Conservation (phyloP, 1,140 invertebrate species). For the Trichogramma pretiosum region DNA sequence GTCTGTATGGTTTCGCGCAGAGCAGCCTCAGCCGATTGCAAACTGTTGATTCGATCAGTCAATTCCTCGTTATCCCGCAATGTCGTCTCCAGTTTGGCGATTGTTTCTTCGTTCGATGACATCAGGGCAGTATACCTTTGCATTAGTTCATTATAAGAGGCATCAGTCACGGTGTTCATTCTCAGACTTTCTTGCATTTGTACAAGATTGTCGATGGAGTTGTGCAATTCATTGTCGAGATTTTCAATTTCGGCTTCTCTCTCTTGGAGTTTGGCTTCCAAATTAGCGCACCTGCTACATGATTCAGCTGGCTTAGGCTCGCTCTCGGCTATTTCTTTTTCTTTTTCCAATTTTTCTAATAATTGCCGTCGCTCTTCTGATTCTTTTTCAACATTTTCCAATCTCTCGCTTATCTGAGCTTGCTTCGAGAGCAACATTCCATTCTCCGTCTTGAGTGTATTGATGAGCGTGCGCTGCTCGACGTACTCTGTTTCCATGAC, state of each 20-base stretch:
- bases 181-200: slow-evolving; percentile 34
- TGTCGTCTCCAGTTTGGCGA: slow-evolving; percentile 46
- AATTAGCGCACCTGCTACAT: slow-evolving; percentile 26
- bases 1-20: slow-evolving; percentile 33
- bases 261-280: slow-evolving; percentile 60
- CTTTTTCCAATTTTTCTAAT: slow-evolving; percentile 29
- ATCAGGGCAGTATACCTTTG: slow-evolving; percentile 38
- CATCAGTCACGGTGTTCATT: slow-evolving; percentile 23
- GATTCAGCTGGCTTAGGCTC: slow-evolving; percentile 15
- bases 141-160: slow-evolving; percentile 28
- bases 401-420: slow-evolving; percentile 33
- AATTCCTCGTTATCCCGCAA: slow-evolving; percentile 51
- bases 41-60: slow-evolving; percentile 40
- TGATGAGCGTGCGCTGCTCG: slow-evolving; percentile 34
- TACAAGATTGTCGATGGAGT: slow-evolving; percentile 48
- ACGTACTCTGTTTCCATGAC: slow-evolving; percentile 41
- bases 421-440: slow-evolving; percentile 34
- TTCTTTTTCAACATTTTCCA: slow-evolving; percentile 38
- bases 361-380: slow-evolving; percentile 30
- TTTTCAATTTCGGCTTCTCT: slow-evolving; percentile 63
- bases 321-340: slow-evolving; percentile 14
- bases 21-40: slow-evolving; percentile 39
- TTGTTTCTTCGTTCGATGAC: slow-evolving; percentile 50
- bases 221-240: slow-evolving; percentile 56
- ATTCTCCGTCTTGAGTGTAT: slow-evolving; percentile 34